Base-by-base conservation (phyloP, 2,888 invertebrate genomes). In the Drepana falcataria region DNA sequence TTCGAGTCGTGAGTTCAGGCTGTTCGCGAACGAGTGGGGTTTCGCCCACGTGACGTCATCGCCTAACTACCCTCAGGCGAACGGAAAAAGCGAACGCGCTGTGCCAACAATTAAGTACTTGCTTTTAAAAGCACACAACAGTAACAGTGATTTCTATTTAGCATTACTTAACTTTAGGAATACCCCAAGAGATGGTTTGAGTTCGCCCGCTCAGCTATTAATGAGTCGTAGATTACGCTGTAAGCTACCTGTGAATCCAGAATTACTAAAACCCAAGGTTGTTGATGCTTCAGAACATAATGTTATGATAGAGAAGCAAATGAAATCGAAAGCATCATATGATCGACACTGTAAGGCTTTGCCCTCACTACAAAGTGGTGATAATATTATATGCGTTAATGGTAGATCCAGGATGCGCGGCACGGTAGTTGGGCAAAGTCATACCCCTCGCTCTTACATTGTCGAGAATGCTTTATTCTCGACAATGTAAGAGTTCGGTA, bases 51-150 rank as follows among this genome's bases (percentile, higher is more conserved):
- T 60, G 0, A 66, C 62, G 1, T 63, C 64, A 0, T 65, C 62
- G 0, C 62, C 64, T 0, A 34, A 56, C 4, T 63, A 64, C 51
- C 53, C 63, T 1, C 61, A 64, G 37, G 61, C 65, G 0, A 68
- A 66, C n/a, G 65, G 67, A 0, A 56, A 58, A 5, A 59, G 56
- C 5, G 65, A 69, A 47, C 47, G 63, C 6, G 54, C 61, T 1
- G 64, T 68, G 4, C 59, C 59, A 21, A 66, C 62, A 2, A 34
- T 68, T 7, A 66, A 68, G 59, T 58, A 58, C 6, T 5, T 64
- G 1, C 35, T 63, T 5, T 59, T 48, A 35, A 64, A 66, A 58
- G 59, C 55, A 4, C 35, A 58, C 9, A 47, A 54, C 2, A 54
- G 53, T 5, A 53, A 53, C 4, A 48, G 48, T 21, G 63, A 65